Evolutionary conservation across 2,113 vertebrate genomes (phyloP), one percentile per base, ranked within the genome.

Genomic region (Cichladusa arquata): DNA sequence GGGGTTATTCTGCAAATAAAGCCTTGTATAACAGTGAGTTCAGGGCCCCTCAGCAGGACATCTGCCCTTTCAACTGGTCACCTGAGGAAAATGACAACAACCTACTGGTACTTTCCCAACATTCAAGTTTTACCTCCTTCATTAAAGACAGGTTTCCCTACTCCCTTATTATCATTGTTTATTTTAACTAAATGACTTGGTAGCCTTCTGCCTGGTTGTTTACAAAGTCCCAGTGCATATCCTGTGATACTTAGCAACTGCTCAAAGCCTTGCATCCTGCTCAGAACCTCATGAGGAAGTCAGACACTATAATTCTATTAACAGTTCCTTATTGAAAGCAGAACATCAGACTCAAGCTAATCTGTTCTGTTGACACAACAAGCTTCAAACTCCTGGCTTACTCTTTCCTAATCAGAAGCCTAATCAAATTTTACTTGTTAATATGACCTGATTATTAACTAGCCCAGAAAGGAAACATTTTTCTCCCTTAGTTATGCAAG

Each of bases 381-480:
- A 91, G 91, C 80, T 80, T 85, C 93, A 78, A 89, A 78, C 66
- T 93, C 57, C 78, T 76, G 86, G 51, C 53, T 67, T 84, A 51
- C 44, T 80, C 54, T 74, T 91, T 67, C 86, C 82, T 93, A 86
- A 92, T 95, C 90, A 92, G 91, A 78, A 95, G 29, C 24, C 73
- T 96, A 94, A 97, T 95, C 78, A 90, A 81, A 92, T 97, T 93
- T 81, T 90, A 90, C 56, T 78, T 87, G 78, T 85, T 91, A 87
- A 92, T 87, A 83, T 73, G 65, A 89, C 70, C 91, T 86, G 83
- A 91, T 93, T 93, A 93, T 94, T 96, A 84, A 88, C 60, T 42
- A 61, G 62, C 42, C 48, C 81, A 86, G 78, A 76, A 96, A 96
- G 83, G 62, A 97, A 94, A 61, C 44, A 56, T 79, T 86, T 88